Base-by-base conservation (phyloP, 2,888 invertebrate species). In the Eilema sororculum region DNA sequence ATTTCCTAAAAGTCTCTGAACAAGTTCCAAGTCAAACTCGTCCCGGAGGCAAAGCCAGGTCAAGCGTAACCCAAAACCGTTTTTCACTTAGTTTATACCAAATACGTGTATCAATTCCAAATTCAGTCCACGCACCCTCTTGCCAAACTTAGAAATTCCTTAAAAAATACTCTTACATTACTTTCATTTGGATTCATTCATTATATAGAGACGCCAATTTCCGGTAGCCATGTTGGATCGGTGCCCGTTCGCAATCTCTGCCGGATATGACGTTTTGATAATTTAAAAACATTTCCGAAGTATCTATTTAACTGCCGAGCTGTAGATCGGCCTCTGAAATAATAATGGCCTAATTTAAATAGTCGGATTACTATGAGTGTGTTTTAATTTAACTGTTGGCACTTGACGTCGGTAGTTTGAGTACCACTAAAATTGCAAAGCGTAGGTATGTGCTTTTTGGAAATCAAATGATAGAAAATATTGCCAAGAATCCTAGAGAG, bases 151-250 rank as follows among this genome's bases (percentile, higher is more conserved):
- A 72, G 67, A 65, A 77, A 75, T 77, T 77, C 77, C 78, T 81
- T 79, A 80, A 79, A 78, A 78, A 75, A 80, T 79, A 79, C 72
- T 78, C 72, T 24, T 66, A 66, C 71, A 73, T 75, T 80, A 77
- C 67, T 78, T 84, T 84, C 85, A 86, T 86, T 86, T 83, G 83
- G 84, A 83, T 86, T 87, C 85, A 86, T 89, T 89, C 87, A 88
- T 89, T 88, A 88, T 85, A 83, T 82, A 80, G 87, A 87, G 85
- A 84, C 83, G 85, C 87, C 89, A 91, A 90, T 89, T 87, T 91
- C 91, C 90, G 89, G 87, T 76, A 74, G 89, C 90, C 90, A 90
- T 90, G 79, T 88, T 89, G 89, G 86, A 89, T 86, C 84, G 82
- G 74, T 84, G 88, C 86, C 86, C 87, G 85, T 77, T 79, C 74